phyloP scores from a whole-genome alignment of 2,888 invertebrate species.

The Glaucopsyche alexis region DNA sequence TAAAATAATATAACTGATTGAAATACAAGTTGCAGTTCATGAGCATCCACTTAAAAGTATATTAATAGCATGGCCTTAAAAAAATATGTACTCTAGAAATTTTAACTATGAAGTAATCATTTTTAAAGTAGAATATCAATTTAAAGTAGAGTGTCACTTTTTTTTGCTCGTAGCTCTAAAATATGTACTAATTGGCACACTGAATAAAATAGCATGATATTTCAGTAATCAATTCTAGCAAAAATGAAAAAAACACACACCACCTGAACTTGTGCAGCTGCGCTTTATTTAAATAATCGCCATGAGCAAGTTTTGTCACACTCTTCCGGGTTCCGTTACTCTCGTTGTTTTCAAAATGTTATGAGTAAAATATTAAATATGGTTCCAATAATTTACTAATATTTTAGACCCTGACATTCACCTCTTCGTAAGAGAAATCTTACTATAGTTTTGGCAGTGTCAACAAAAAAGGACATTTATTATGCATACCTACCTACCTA shows the following conservation, averaged over 20 bases:
- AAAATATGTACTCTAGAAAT: background rate
- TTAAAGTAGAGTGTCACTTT: background rate
- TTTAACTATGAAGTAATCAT: too few relatives aligned
- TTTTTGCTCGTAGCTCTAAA: background rate
- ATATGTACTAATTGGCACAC: background rate
- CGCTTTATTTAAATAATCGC: slow-evolving; percentile 19
- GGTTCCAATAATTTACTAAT: too few relatives aligned
- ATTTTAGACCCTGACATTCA: too few relatives aligned
- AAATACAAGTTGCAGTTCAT: background rate
- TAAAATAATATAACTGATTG: background rate
- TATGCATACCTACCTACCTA: too few relatives aligned
- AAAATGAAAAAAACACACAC: slow-evolving; percentile 1
- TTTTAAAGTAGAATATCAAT: too few relatives aligned
- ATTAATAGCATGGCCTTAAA: background rate
- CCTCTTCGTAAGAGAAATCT: too few relatives aligned
- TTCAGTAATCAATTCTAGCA: background rate
- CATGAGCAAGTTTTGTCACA: background rate
- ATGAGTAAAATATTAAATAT: too few relatives aligned
- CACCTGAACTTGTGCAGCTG: slow-evolving; percentile 26
- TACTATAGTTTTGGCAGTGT: background rate
- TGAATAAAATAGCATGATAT: background rate
- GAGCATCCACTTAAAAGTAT: background rate
- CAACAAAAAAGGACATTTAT: too few relatives aligned
- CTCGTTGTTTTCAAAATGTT: too few relatives aligned
- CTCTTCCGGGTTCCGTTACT: background rate